These are phyloP conservation scores for Calidris pugnax DNA, from an alignment of 2,113 vertebrate genomes.

Conservation along the genomic window DNA sequence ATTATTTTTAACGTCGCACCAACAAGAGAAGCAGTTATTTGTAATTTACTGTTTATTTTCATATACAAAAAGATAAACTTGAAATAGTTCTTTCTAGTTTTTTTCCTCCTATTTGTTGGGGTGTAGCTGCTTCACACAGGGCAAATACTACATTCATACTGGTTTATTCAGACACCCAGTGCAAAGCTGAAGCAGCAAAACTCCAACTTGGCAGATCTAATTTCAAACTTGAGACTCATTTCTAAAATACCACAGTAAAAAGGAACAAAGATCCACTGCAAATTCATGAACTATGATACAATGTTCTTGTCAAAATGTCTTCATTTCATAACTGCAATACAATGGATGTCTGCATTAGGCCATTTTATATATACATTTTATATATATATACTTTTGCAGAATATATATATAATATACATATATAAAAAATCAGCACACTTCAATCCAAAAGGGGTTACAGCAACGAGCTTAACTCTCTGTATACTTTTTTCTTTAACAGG, in stretches of 20 bases:
- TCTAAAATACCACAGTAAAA: conserved; percentile 93
- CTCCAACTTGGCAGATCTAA: conserved; percentile 83
- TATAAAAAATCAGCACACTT: conserved; percentile 78
- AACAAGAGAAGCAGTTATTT: conserved; percentile 5
- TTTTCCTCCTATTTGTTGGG: conserved; percentile 79
- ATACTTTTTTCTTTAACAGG: conserved; percentile 77
- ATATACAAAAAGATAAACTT: conserved; percentile 95
- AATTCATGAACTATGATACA: conserved; percentile 91
- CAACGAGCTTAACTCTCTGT: conserved; percentile 86
- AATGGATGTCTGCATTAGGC: conserved; percentile 80
- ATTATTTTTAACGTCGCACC: not conserved
- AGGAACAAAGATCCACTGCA: conserved; percentile 88
- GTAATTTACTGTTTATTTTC: conserved; percentile 85
- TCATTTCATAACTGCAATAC: conserved; percentile 83
- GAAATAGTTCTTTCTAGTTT: conserved; percentile 85
- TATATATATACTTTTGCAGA: conserved; percentile 41
- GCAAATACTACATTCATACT: conserved; percentile 92
- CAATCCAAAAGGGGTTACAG: conserved; percentile 84
- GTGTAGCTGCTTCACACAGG: conserved; percentile 81
- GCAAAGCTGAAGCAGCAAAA: conserved; percentile 83
- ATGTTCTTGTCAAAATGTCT: conserved; percentile 79
- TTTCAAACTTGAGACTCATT: conserved; percentile 83
- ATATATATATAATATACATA: conserved; percentile 62
- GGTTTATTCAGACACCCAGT: conserved; percentile 86
- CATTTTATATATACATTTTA: conserved; percentile 73